phyloP scores from a whole-genome alignment of 2,888 invertebrate genomes.

The Thymelicus lineola region DNA sequence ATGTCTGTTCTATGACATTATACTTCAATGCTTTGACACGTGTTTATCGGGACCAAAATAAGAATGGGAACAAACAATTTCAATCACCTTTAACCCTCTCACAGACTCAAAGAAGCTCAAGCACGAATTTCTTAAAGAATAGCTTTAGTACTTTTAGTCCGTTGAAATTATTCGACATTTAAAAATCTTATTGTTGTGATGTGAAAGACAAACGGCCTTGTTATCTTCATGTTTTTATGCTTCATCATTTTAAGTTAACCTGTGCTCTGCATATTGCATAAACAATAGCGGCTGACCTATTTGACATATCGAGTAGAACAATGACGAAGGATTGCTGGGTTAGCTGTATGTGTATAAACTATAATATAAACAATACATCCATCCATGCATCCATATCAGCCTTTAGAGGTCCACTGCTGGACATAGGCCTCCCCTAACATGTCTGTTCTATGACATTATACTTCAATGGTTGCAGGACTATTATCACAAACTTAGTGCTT shows the following conservation, averaged over 20 bases:
- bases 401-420: too few species aligned
- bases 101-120: not conserved
- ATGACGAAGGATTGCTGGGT: conserved; percentile 1
- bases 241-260: not conserved
- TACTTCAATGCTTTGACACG: too few species aligned
- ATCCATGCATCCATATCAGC: too few species aligned
- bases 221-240: not conserved
- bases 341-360: conserved; percentile 2
- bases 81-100: not conserved
- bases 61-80: not conserved
- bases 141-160: not conserved
- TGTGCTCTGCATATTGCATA: conserved; percentile 3
- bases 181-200: not conserved
- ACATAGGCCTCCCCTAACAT: too few species aligned
- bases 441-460: too few species aligned
- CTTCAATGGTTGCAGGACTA: too few species aligned
- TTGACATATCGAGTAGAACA: conserved; percentile 27
- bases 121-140: not conserved
- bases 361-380: too few species aligned
- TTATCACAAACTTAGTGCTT: too few species aligned
- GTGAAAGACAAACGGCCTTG: conserved; percentile 5
- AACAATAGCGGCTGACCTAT: conserved; percentile 18
- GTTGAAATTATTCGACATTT: not conserved
- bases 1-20: too few species aligned
- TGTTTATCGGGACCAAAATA: not conserved